Evolutionary conservation across 2,797 vertebrate species (phyloP).

Genomic region (Oryzias sinensis): DNA sequence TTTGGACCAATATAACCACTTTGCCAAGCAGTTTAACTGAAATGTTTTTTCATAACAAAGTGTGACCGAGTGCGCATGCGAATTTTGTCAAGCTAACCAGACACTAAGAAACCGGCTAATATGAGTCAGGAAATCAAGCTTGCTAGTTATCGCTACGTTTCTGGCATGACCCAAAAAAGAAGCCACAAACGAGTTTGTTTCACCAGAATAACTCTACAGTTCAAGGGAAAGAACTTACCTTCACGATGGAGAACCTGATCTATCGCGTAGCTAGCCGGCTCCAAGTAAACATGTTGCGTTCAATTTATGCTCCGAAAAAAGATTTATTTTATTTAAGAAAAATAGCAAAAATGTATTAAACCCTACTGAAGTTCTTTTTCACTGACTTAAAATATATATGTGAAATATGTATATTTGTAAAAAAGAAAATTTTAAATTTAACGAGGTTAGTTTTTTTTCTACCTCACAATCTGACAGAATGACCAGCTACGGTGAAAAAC

Average conservation of each 20-base stretch:
- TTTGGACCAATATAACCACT: no score
- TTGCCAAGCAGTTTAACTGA: no score
- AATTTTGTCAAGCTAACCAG: slow-evolving; percentile 23
- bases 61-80: background rate
- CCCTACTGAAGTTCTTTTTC: no score
- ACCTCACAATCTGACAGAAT: no score
- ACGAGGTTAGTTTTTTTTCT: no score
- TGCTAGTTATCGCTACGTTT: fast-evolving
- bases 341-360: no score
- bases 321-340: no score
- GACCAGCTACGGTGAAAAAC: slow-evolving; percentile 18
- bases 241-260: slow-evolving; percentile 21
- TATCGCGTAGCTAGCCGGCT: slow-evolving; percentile 24
- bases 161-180: no score
- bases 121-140: background rate
- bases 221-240: slow-evolving; percentile 36
- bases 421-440: no score
- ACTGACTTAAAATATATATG: no score
- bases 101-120: slow-evolving; percentile 1
- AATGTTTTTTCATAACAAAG: background rate
- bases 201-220: fast-evolving
- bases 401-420: no score
- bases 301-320: no score
- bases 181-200: fast-evolving
- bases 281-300: slow-evolving; percentile 23